Conservation (phyloP, 1,140 invertebrate genomes). For the Planococcus citri region DNA sequence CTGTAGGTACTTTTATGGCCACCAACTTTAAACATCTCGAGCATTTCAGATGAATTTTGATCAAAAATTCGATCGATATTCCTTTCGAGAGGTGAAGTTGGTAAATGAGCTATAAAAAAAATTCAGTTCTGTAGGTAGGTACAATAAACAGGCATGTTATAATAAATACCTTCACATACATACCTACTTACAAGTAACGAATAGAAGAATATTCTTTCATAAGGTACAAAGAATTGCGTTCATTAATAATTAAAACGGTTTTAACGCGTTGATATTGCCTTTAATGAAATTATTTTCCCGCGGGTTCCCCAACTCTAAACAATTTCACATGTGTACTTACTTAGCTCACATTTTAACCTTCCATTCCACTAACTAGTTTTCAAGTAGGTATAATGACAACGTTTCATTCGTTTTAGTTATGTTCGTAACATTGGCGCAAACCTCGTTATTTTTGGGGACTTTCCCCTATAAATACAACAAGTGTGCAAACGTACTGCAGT, state of each 20-base stretch:
- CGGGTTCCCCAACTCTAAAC: not conserved
- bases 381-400: not conserved
- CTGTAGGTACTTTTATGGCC: too few species aligned
- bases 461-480: conserved; percentile 5
- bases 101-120: too few species aligned
- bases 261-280: conserved; percentile 10
- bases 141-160: too few species aligned
- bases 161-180: too few species aligned
- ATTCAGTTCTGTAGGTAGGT: too few species aligned
- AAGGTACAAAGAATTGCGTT: not conserved
- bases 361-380: conserved; percentile 10
- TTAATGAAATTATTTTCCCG: conserved; percentile 18
- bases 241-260: conserved; percentile 18
- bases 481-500: not conserved
- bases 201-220: not conserved
- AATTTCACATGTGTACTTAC: not conserved
- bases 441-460: conserved; percentile 10
- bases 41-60: too few species aligned
- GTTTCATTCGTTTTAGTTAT: not conserved
- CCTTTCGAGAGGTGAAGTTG: too few species aligned
- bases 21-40: too few species aligned
- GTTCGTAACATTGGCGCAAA: conserved; percentile 1
- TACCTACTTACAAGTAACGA: too few species aligned
- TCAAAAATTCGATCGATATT: too few species aligned
- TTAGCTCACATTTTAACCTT: not conserved